Evolutionary conservation across 2,888 invertebrate species (phyloP), one percentile per base, ranked within the genome.

Genomic region (Globia sparganii): DNA sequence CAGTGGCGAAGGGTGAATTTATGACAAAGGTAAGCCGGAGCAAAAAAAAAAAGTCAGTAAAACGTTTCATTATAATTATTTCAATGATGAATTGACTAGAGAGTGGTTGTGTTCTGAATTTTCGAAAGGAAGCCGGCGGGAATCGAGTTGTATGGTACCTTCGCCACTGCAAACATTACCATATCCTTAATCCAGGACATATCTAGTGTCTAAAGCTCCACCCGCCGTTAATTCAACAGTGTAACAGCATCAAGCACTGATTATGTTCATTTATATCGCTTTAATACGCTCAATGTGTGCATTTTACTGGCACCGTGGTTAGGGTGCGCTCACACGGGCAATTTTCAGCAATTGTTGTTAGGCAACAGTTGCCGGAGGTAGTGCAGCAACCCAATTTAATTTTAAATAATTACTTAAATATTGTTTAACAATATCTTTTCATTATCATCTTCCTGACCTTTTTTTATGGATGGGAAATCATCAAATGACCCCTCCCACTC

Each of bases 251-350:
- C 25, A 65, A 46, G 69, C 66, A 6, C 73, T 82, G 69, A 78
- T 83, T 67, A 73, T 78, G 69, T 70, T 69, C 65, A 78, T n/a
- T 67, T 86, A 86, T 78, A 76, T 70, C 74, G 61, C 67, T 79
- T 73, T 75, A 76, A 76, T 72, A 56, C 59, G 66, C 40, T 46
- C 53, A 4, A 37, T 77, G 73, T 69, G 62, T 80, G 68, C 70
- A 65, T 76, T 78, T 71, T 73, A 78, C 65, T 66, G 66, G 61
- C 58, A 1, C 28, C 28, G 37, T 25, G 66, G 31, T 69, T 18
- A 37, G 4, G 59, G 18, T 21, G 8, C 3, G 37, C n/a, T 15
- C n/a, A 58, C 8, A 49, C 15, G 21, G 28, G 40, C 34, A 21
- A 70, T 62, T 43, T 8, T 11, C 0, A 28, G 40, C 18, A 75